Percentiles rank a stretch among this genome's conserved stretches.
These are phyloP conservation scores for Plotosus lineatus DNA, from an alignment of 2,113 vertebrate genomes.

Conservation along the genomic window DNA sequence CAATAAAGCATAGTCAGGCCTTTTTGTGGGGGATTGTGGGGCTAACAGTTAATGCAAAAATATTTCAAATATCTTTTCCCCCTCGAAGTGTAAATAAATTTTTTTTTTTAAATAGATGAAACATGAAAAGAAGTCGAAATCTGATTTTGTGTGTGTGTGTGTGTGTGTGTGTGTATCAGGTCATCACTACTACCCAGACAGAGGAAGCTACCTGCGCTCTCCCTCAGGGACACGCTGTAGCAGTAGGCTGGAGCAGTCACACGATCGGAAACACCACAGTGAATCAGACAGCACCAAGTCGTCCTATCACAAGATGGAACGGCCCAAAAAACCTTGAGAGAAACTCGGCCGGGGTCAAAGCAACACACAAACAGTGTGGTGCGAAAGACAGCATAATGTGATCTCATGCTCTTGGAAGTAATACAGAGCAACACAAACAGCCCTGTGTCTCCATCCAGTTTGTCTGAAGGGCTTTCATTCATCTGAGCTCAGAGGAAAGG, in stretches of 20 bases:
- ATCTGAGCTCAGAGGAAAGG: neutral
- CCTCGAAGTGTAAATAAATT: no score
- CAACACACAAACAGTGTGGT: neutral
- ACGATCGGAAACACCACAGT: constrained; percentile 83
- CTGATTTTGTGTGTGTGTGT: constrained; percentile 1
- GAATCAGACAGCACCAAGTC: constrained; percentile 81
- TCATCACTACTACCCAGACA: constrained; percentile 75
- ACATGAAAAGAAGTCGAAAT: constrained; percentile 62
- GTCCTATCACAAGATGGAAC: constrained; percentile 79
- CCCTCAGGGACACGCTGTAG: constrained; percentile 87
- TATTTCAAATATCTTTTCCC: no score
- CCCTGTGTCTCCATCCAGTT: neutral
- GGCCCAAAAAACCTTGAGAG: constrained; percentile 78
- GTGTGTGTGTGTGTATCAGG: constrained; percentile 65
- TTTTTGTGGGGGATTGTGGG: neutral
- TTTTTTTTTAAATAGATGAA: neutral
- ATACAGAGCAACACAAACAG: neutral
- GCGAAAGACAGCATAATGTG: constrained; percentile 13
- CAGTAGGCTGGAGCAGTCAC: constrained; percentile 75
- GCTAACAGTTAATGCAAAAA: neutral
- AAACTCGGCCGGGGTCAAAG: neutral
- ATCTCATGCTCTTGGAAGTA: constrained; percentile 8
- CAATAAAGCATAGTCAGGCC: neutral
- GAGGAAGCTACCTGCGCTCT: constrained; percentile 83
- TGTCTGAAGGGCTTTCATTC: neutral